Evolutionary conservation across 2,888 invertebrate species (phyloP).

Genomic region (Andrena fulva): DNA sequence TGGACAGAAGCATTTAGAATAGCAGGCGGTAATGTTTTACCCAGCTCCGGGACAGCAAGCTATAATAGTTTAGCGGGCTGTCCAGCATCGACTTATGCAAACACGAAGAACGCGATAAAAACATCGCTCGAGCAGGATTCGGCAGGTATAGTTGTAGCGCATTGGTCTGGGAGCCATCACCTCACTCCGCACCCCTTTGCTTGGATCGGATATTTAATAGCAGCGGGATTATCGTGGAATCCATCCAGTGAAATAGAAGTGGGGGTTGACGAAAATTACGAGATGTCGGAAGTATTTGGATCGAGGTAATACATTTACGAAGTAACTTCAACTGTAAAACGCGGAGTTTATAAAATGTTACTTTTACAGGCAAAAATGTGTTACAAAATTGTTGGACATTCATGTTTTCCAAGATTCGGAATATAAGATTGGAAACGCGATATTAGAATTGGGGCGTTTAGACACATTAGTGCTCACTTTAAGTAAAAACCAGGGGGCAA

Average conservation of each 20-base stretch:
- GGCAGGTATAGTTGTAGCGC: slow-evolving; percentile 86
- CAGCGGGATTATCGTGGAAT: slow-evolving; percentile 87
- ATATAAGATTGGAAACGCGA: slow-evolving; percentile 85
- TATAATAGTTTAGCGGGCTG: slow-evolving; percentile 88
- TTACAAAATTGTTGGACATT: slow-evolving; percentile 86
- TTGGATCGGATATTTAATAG: slow-evolving; percentile 87
- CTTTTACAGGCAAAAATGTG: slow-evolving; percentile 77
- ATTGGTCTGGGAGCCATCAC: slow-evolving; percentile 87
- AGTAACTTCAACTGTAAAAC: background rate
- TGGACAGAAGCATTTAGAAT: slow-evolving; percentile 85
- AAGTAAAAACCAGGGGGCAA: slow-evolving; percentile 85
- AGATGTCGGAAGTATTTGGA: slow-evolving; percentile 73
- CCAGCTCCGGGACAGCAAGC: slow-evolving; percentile 87
- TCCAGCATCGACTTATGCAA: slow-evolving; percentile 87
- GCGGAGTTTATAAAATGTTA: background rate
- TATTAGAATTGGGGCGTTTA: slow-evolving; percentile 86
- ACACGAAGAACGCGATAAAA: slow-evolving; percentile 86
- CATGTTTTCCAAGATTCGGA: slow-evolving; percentile 86
- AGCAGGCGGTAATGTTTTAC: slow-evolving; percentile 85
- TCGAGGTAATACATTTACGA: slow-evolving; percentile 69
- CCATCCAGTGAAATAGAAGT: slow-evolving; percentile 84
- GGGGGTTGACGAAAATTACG: slow-evolving; percentile 77
- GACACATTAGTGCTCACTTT: slow-evolving; percentile 86
- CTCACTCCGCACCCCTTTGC: slow-evolving; percentile 87
- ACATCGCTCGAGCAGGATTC: slow-evolving; percentile 85